Evolutionary conservation across 2,797 vertebrate genomes (phyloP).

Genomic region (Bryconaethiops microstoma): DNA sequence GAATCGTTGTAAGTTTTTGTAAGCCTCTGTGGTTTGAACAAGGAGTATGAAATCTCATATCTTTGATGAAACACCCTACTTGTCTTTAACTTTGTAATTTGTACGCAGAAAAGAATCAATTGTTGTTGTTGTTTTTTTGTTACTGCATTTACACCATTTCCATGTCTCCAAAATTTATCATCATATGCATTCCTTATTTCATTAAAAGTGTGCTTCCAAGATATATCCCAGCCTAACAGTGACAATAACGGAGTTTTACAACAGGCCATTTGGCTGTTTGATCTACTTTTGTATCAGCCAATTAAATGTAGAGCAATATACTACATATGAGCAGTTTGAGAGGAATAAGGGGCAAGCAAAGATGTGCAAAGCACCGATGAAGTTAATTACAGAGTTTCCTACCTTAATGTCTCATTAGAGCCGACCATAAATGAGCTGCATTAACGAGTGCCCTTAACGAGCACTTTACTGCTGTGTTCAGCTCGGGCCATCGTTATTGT

Average conservation of each 20-base stretch:
- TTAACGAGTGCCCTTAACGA: slow-evolving; percentile 36
- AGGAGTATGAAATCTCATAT: too few species aligned
- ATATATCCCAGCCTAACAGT: background rate
- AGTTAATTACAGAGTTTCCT: slow-evolving; percentile 47
- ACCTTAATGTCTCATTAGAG: slow-evolving; percentile 49
- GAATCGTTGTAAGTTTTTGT: too few species aligned
- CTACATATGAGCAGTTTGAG: slow-evolving; percentile 22
- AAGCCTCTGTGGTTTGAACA: too few species aligned
- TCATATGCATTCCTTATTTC: background rate
- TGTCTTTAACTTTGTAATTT: too few species aligned
- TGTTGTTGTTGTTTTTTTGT: too few species aligned
- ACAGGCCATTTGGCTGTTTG: too few species aligned
- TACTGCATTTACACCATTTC: background rate
- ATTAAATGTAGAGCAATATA: background rate
- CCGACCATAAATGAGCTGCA: slow-evolving; percentile 16
- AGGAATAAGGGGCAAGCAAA: background rate
- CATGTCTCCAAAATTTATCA: background rate
- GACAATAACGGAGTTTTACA: slow-evolving; percentile 4
- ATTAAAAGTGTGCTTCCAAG: background rate
- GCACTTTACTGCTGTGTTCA: slow-evolving; percentile 39
- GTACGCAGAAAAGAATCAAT: too few species aligned
- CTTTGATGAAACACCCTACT: too few species aligned
- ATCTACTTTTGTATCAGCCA: background rate
- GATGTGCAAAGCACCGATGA: slow-evolving; percentile 23
- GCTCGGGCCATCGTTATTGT: slow-evolving; percentile 19